phyloP scores from a whole-genome alignment of 2,113 vertebrate genomes.

The Barbus barbus region DNA sequence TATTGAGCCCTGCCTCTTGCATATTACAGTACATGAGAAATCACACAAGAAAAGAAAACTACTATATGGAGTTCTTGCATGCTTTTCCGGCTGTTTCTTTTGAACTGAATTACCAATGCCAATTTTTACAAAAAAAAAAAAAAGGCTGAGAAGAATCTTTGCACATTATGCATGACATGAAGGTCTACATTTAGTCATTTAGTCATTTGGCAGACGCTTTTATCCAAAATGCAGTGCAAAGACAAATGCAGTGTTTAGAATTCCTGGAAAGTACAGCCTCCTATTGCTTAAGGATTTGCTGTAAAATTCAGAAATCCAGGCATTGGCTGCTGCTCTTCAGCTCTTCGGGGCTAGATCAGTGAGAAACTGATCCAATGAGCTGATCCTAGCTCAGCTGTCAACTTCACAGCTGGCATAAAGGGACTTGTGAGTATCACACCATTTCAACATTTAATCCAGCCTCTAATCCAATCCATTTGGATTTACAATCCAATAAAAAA shows the following conservation, averaged over 20 bases:
- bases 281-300: neutral
- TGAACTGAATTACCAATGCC: neutral
- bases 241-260: neutral
- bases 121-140: neutral
- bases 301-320: neutral
- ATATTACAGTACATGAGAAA: neutral
- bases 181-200: too few relatives aligned
- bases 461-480: conserved; percentile 57
- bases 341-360: conserved; percentile 2
- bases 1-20: neutral
- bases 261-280: conserved; percentile 13
- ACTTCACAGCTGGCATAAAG: conserved; percentile 51
- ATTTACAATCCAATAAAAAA: conserved; percentile 35
- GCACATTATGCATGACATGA: neutral
- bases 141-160: neutral
- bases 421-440: conserved; percentile 54
- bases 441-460: conserved; percentile 53
- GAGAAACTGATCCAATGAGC: conserved; percentile 40
- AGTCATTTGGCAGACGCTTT: too few relatives aligned
- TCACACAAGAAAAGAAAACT: neutral
- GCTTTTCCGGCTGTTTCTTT: neutral
- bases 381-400: conserved; percentile 53
- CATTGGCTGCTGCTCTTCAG: conserved; percentile 11
- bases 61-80: neutral
- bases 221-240: too few relatives aligned